Evolutionary conservation across 2,888 invertebrate genomes (phyloP).

Genomic region (Muschampia plurimacula): DNA sequence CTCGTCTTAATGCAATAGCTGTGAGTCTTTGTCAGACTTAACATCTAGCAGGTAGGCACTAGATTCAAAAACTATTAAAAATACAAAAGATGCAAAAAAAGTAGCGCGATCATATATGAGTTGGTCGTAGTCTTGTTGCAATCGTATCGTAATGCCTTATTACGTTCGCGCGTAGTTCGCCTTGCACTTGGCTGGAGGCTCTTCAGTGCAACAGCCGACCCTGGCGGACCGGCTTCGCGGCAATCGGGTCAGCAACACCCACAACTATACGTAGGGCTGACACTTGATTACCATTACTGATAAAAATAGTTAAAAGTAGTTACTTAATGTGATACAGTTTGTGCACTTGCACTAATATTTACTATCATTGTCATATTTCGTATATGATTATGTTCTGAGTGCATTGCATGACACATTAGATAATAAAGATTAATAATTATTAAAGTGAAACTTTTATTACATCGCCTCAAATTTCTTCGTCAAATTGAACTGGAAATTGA

Average conservation of each 20-base stretch:
- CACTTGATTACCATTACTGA: not conserved
- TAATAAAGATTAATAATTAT: too few relatives aligned
- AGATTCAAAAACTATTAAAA: conserved; percentile 35
- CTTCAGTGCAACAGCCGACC: conserved; percentile 76
- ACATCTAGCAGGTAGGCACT: conserved; percentile 21
- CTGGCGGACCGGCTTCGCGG: conserved; percentile 50
- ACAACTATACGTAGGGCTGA: conserved; percentile 10
- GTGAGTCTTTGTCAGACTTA: conserved; percentile 21
- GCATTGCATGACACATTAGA: too few relatives aligned
- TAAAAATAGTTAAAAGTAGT: not conserved
- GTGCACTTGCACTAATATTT: not conserved
- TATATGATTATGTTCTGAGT: too few relatives aligned
- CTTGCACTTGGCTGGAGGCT: conserved; percentile 69
- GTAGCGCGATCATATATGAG: conserved; percentile 12
- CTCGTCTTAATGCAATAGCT: conserved; percentile 23
- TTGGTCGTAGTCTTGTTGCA: conserved; percentile 47
- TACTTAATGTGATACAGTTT: not conserved
- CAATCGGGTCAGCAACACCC: conserved; percentile 39
- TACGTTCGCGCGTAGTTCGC: conserved; percentile 66
- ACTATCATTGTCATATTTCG: too few relatives aligned
- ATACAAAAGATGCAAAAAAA: conserved; percentile 26
- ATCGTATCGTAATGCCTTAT: conserved; percentile 65
- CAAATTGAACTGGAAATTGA: too few relatives aligned
- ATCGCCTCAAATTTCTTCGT: too few relatives aligned
- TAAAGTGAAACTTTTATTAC: too few relatives aligned